Percentiles rank a stretch among this genome's conserved stretches.
Evolutionary conservation across 2,888 invertebrate species (phyloP).

Genomic region (Antheraea assamensis): DNA sequence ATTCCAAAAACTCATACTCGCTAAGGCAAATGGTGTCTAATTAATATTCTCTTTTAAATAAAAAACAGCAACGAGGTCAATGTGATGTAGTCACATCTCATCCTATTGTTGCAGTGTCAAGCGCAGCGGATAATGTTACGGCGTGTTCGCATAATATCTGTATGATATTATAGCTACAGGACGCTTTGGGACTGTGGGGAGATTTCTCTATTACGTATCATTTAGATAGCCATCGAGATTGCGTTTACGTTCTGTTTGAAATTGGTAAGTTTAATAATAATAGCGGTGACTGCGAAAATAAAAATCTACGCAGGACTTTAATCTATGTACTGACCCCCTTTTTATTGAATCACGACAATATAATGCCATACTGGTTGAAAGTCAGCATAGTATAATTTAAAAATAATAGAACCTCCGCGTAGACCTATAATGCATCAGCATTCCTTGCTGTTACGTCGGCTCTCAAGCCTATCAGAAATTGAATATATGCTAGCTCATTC

Average conservation of each 20-base stretch:
- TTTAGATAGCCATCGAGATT: not conserved
- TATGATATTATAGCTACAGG: not conserved
- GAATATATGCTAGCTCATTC: too few relatives aligned
- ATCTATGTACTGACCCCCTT: too few relatives aligned
- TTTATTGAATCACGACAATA: too few relatives aligned
- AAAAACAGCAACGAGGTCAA: not conserved
- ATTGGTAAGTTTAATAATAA: not conserved
- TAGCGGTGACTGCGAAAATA: not conserved
- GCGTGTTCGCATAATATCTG: not conserved
- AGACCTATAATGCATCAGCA: too few relatives aligned
- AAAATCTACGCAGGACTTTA: not conserved
- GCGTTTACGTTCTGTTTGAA: not conserved
- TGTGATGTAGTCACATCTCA: not conserved
- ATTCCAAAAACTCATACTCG: not conserved
- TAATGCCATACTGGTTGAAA: too few relatives aligned
- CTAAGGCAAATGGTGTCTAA: not conserved
- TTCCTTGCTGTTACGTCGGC: too few relatives aligned
- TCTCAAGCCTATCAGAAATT: too few relatives aligned
- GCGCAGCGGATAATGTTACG: not conserved
- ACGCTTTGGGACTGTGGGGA: not conserved
- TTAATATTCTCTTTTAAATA: not conserved
- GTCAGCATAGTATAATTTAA: too few relatives aligned
- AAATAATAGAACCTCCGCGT: too few relatives aligned
- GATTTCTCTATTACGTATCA: not conserved
- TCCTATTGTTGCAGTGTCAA: constrained; percentile 2